A percentile compares a stretch with the other conserved stretches of the same genome.
Conservation (phyloP, 1,140 invertebrate species). For the Meloidogyne exigua region DNA sequence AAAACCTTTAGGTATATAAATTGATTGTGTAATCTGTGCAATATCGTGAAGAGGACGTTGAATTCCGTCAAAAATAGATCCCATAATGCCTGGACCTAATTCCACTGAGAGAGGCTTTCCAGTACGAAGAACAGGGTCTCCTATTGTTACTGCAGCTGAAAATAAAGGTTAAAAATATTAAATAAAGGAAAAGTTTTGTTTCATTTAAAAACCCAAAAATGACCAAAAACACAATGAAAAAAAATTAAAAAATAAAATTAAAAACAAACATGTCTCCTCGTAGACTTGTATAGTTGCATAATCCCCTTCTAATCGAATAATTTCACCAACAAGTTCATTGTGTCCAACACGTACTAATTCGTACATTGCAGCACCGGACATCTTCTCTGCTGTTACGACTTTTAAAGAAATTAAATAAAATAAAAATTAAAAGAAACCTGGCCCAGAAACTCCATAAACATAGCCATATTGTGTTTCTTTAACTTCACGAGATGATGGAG, state of each 20-base stretch:
- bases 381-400: constrained; percentile 98
- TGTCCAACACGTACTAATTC: constrained; percentile 98
- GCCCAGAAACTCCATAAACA: constrained; percentile 93
- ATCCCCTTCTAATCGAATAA: constrained; percentile 97
- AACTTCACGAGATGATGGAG: constrained; percentile 66
- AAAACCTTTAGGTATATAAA: constrained; percentile 95
- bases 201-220: not conserved
- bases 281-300: constrained; percentile 99
- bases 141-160: constrained; percentile 89
- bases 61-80: constrained; percentile 98
- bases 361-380: constrained; percentile 99
- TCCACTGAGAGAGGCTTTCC: constrained; percentile 97
- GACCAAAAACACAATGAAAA: no score
- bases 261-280: constrained; percentile 83
- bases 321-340: constrained; percentile 94
- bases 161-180: constrained; percentile 11
- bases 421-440: constrained; percentile 68
- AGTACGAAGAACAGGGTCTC: constrained; percentile 94
- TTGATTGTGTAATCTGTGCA: constrained; percentile 84
- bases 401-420: constrained; percentile 50
- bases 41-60: constrained; percentile 96
- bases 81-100: constrained; percentile 97
- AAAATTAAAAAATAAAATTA: not conserved
- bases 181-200: not conserved
- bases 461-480: constrained; percentile 86